A percentile compares a stretch with the other conserved stretches of the same genome.
Conservation (phyloP, 1,140 invertebrate genomes). For the Hyphantria cunea region DNA sequence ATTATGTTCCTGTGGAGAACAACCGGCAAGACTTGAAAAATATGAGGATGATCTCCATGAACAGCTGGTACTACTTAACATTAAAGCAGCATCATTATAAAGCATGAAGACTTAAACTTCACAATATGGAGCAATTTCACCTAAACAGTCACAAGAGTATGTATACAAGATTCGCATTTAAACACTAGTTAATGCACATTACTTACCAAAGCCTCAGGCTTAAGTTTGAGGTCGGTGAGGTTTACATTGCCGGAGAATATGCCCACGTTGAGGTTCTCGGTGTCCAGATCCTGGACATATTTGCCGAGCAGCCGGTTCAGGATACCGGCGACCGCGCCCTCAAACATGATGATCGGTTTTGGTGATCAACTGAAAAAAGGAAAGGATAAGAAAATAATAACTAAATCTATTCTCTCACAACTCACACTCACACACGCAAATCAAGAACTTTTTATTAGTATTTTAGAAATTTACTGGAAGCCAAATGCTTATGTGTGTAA, state of each 20-base stretch:
- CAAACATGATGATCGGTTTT: constrained; percentile 84
- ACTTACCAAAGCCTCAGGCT: constrained; percentile 90
- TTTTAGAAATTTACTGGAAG: too few relatives aligned
- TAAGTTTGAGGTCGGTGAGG: constrained; percentile 88
- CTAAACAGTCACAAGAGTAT: too few relatives aligned
- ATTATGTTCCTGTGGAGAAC: too few relatives aligned
- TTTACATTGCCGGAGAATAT: constrained; percentile 91
- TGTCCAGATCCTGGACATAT: constrained; percentile 91
- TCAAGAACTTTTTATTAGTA: too few relatives aligned
- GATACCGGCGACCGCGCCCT: constrained; percentile 89
- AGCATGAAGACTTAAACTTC: too few relatives aligned
- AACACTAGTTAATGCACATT: not conserved
- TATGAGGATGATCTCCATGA: too few relatives aligned
- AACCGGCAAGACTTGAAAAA: too few relatives aligned
- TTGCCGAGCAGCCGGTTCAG: constrained; percentile 91
- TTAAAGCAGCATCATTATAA: too few relatives aligned
- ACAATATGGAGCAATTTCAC: too few relatives aligned
- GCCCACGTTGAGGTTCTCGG: constrained; percentile 91
- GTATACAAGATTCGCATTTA: not conserved
- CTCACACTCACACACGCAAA: not conserved
- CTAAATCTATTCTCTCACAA: too few relatives aligned
- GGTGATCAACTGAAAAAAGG: constrained; percentile 9
- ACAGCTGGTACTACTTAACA: too few relatives aligned
- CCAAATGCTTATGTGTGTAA: too few relatives aligned
- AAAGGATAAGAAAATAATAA: not conserved